Conservation (phyloP, 1,140 invertebrate species). For the Adoxophyes honmai region DNA sequence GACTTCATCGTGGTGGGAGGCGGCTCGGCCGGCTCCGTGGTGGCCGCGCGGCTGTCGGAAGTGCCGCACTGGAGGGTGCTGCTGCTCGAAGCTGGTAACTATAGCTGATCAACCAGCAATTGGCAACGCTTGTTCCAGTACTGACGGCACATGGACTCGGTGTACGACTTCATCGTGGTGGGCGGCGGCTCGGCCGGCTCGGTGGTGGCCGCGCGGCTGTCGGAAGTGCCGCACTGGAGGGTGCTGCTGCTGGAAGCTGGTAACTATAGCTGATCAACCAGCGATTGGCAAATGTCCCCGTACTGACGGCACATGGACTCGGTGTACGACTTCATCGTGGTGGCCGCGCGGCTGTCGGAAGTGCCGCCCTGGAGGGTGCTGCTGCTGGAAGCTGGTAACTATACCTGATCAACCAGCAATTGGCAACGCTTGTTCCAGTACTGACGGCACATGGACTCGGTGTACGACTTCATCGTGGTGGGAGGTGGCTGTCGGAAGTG, state of each 20-base stretch:
- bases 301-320: conserved; percentile 78
- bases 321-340: conserved; percentile 91
- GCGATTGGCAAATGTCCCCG: conserved; percentile 60
- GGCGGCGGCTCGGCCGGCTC: conserved; percentile 92
- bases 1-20: conserved; percentile 93
- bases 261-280: conserved; percentile 40
- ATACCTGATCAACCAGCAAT: too few relatives aligned
- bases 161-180: conserved; percentile 92
- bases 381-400: conserved; percentile 89
- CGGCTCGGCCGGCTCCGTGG: conserved; percentile 90
- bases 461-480: conserved; percentile 92
- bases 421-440: conserved; percentile 61
- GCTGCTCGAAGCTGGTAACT: conserved; percentile 89
- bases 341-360: conserved; percentile 88
- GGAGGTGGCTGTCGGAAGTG: conserved; percentile 90
- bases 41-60: conserved; percentile 88
- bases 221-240: conserved; percentile 86
- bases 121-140: conserved; percentile 61
- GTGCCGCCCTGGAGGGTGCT: conserved; percentile 88
- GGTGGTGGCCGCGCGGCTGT: conserved; percentile 88
- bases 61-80: conserved; percentile 88
- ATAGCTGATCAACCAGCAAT: too few relatives aligned
- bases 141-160: conserved; percentile 78
- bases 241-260: conserved; percentile 91
- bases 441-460: conserved; percentile 78